Evolutionary conservation across 1,140 invertebrate species (phyloP), one percentile per base, ranked within the genome.

Genomic region (Anoplolepis gracilipes): DNA sequence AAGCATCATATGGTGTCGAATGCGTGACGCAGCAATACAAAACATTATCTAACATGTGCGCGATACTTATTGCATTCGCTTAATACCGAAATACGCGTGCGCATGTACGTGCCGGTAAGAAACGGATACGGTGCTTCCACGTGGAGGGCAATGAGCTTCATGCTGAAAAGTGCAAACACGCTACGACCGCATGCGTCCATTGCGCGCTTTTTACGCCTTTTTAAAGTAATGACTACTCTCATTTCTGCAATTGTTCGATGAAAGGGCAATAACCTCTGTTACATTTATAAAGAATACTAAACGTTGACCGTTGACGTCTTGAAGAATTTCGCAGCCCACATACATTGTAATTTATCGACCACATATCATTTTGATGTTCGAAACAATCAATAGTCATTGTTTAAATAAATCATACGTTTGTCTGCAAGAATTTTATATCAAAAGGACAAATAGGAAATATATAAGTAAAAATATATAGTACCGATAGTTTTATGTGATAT

Each of bases 201-300:
- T 49, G 46, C 46, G 46, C 86, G 42, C 49, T 42, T 39, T 81
- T 84, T 79, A 69, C 84, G 85, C 82, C 82, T 88, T 90, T 85
- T 72, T 79, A 22, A 85, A 82, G 89, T 89, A 89, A 90, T 91
- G 81, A 75, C 55, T 84, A 87, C 79, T 88, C 81, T 89, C 67
- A 67, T 67, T 67, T 84, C 62, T 39, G 30, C 77, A 89, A 85
- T 84, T 87, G 79, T 85, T 87, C 64, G 64, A 19, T 53, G 88
- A 84, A 65, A 88, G 90, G 84, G 77, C 90, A 46, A 91, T 84
- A 85, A 91, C 88, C 88, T 75, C 55, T 25, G 65, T 75, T 78
- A 70, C 22, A 36, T 16, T 72, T 30, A 42, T 46, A n/a, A 82
- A 72, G 19, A 16, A n/a, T 46, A 57, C 19, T 70, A 49, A 79